Percentiles rank a stretch among this genome's conserved stretches.
phyloP scores from a whole-genome alignment of 2,888 invertebrate species.

The Macropis europaea region DNA sequence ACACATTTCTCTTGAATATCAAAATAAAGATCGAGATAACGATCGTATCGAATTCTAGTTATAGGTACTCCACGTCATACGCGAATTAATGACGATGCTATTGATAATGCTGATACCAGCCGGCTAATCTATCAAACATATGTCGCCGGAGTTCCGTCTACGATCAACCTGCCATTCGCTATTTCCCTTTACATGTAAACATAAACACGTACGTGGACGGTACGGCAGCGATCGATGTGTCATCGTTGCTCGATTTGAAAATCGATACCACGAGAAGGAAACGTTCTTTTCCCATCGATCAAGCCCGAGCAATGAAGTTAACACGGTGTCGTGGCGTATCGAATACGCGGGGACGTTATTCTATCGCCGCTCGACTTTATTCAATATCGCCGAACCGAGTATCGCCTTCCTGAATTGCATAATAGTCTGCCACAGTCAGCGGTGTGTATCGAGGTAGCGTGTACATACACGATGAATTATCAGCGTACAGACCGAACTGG shows the following conservation, averaged over 20 bases:
- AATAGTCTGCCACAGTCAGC: neutral
- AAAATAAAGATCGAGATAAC: neutral
- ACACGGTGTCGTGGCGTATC: neutral
- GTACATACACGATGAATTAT: neutral
- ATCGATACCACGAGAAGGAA: neutral
- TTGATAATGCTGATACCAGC: neutral
- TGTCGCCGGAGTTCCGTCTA: neutral
- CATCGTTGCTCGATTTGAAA: neutral
- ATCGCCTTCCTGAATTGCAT: slow-evolving; percentile 31
- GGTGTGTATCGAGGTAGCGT: neutral
- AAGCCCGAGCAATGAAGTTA: neutral
- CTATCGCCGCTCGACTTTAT: neutral
- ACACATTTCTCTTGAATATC: neutral
- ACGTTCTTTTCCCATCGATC: neutral
- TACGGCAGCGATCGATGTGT: neutral
- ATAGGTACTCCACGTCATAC: neutral
- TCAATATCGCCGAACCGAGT: neutral
- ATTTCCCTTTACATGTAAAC: slow-evolving; percentile 1
- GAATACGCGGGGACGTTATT: neutral
- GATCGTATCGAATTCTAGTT: too few relatives aligned
- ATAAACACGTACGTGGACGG: neutral
- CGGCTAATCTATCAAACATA: neutral
- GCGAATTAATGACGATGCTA: neutral
- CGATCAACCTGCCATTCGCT: neutral
- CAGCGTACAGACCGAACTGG: neutral